phyloP scores from a whole-genome alignment of 2,888 invertebrate species.

The Eumacrocentrus americanus region DNA sequence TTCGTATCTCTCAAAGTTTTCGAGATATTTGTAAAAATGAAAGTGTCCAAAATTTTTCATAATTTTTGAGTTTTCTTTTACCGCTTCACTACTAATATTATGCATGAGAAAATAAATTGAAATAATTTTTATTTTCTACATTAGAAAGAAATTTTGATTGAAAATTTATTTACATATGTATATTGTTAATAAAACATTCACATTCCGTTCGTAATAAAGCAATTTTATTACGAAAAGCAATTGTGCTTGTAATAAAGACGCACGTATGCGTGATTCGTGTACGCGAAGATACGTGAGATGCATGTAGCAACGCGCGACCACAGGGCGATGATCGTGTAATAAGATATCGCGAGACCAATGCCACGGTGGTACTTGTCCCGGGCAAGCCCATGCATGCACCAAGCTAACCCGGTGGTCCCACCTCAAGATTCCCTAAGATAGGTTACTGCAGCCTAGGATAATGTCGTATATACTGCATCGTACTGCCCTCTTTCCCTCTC shows the following conservation, averaged over 20 bases:
- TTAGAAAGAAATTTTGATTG: background rate
- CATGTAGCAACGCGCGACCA: background rate
- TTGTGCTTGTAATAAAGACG: background rate
- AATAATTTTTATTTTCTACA: background rate
- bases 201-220: background rate
- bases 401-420: background rate
- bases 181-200: background rate
- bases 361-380: background rate
- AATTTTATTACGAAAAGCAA: background rate
- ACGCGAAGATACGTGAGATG: background rate
- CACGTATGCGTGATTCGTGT: background rate
- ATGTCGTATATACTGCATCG: background rate
- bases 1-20: too few species aligned
- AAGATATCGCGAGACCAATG: background rate
- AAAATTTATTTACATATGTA: background rate
- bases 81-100: too few species aligned
- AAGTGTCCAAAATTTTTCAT: background rate
- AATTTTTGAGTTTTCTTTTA: too few species aligned
- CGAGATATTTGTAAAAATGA: too few species aligned
- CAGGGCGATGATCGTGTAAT: background rate
- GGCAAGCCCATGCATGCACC: background rate
- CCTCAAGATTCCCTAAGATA: background rate
- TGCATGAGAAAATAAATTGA: background rate
- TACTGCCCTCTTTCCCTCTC: background rate
- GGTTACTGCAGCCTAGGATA: background rate